Percentiles rank a stretch among this genome's conserved stretches.
Conservation (phyloP, 2,797 vertebrate genomes). For the Pangasius sanitwongsei region DNA sequence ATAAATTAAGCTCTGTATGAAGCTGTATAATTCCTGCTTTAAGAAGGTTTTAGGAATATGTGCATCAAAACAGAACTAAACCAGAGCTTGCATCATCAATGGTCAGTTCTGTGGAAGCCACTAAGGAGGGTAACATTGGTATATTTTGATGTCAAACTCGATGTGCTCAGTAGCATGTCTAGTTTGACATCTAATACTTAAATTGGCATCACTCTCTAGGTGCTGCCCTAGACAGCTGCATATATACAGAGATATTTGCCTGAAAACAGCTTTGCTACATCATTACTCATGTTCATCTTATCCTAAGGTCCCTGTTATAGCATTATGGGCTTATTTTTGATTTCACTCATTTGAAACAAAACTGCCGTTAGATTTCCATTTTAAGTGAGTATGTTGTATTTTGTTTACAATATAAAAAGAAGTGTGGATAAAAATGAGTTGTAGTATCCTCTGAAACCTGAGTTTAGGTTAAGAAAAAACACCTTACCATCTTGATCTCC, state of each 20-base stretch:
- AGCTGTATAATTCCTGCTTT: background rate
- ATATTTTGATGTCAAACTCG: background rate
- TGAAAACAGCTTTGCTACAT: background rate
- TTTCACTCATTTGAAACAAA: background rate
- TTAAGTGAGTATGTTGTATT: background rate
- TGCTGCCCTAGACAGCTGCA: background rate
- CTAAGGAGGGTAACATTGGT: too few relatives aligned
- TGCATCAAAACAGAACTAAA: background rate
- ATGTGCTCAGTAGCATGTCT: background rate
- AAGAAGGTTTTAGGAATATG: background rate
- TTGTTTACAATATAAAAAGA: background rate
- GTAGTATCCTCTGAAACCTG: background rate
- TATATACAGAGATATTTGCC: background rate
- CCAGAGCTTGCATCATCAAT: background rate
- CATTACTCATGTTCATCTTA: background rate
- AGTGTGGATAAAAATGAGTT: background rate
- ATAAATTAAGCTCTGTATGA: background rate
- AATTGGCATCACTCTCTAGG: background rate
- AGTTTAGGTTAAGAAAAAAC: background rate
- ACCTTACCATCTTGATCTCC: slow-evolving; percentile 97
- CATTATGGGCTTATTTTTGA: background rate
- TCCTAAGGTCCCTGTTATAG: background rate
- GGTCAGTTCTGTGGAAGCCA: background rate
- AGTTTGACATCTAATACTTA: background rate
- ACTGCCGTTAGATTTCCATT: background rate